Base-by-base conservation (phyloP, 2,113 vertebrate genomes). In the Hystrix cristata region DNA sequence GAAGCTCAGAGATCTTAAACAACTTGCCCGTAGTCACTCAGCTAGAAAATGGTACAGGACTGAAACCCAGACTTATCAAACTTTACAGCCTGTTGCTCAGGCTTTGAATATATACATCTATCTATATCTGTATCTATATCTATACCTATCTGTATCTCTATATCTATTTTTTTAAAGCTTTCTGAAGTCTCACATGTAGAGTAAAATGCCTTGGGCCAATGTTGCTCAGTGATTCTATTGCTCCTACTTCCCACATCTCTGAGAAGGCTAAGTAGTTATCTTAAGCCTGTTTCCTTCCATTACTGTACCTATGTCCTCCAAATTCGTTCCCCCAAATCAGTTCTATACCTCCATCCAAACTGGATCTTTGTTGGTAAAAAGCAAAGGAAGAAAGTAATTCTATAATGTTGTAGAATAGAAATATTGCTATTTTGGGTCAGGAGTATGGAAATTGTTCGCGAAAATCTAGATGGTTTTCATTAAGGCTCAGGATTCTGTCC, bases 351-450 rank as follows among this genome's bases (percentile, higher is more conserved):
- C 48, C 23, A 51, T 38, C 3, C 4, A 83, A 83, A 65, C 23
- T 8, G 51, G 18, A 53, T 87, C n/a, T 8, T 83, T 95, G 60
- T 78, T 60, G n/a, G 82, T 71, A 76, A 94, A 67, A 67, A 91
- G 38, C 29, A 25, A 46, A 53, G 12, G n/a, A 65, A 31, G 79
- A 74, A 23, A 51, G 5, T 53, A 27, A 78, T 19, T 55, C 55
- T 25, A 76, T 64, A 82, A 38, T 62, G n/a, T 29, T 23, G 16
- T 27, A 43, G 23, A 60, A 62, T 43, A 53, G 55, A 85, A 95
- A 85, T 59, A 53, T 67, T 34, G 34, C 69, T 62, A 16, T 85
- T 76, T 92, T 69, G 48, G 62, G n/a, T 21, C 23, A 82, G 25
- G 27, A n/a, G 31, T 53, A 71, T 69, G 65, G 38, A 95, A 91